phyloP scores from a whole-genome alignment of 2,113 vertebrate species.

The Struthio camelus region DNA sequence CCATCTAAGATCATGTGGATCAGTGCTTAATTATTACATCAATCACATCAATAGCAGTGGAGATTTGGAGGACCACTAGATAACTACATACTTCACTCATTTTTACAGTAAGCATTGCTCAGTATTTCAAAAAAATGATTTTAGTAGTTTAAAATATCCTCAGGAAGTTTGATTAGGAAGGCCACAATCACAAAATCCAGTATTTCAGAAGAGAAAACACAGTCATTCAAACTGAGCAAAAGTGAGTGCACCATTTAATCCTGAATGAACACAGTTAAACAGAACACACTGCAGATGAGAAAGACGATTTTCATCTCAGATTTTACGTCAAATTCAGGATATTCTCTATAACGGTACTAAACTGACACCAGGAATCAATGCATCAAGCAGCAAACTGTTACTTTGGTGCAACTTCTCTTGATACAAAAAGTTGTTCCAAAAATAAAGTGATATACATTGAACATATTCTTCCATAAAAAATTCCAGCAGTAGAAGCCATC shows the following conservation, averaged over 20 bases:
- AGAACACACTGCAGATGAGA: not conserved
- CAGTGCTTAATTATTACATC: not conserved
- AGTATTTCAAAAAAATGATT: not conserved
- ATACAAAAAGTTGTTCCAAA: not conserved
- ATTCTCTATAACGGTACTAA: fast-evolving
- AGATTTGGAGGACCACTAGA: not conserved
- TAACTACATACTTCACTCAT: not conserved
- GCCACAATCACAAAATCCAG: not conserved
- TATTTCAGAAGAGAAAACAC: not conserved
- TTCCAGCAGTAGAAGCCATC: not conserved
- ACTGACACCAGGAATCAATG: not conserved
- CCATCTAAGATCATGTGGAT: not conserved
- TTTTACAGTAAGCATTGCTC: not conserved
- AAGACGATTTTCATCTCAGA: not conserved
- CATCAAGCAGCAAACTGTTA: not conserved
- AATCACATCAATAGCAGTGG: fast-evolving
- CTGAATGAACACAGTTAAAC: not conserved
- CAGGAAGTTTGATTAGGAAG: not conserved
- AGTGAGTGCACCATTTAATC: not conserved
- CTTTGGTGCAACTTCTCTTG: not conserved
- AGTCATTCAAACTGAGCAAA: not conserved
- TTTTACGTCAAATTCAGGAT: not conserved
- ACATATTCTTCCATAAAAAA: not conserved
- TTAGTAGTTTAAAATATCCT: not conserved
- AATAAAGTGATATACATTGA: not conserved